phyloP scores from a whole-genome alignment of 2,888 invertebrate species.

The Sipha maydis region DNA sequence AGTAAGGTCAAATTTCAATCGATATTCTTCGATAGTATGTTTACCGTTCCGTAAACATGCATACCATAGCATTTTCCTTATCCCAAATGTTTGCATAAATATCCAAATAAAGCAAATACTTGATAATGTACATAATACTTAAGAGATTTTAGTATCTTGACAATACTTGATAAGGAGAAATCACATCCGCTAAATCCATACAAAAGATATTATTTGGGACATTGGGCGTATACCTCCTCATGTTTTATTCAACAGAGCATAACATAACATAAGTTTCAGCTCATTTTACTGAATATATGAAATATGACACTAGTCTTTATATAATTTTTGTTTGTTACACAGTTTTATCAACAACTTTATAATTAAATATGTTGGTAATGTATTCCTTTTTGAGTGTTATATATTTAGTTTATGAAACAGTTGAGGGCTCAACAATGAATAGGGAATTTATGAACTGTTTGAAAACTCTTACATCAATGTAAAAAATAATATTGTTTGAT shows the following conservation, averaged over 20 bases:
- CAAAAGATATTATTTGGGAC: background rate
- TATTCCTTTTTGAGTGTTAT: background rate
- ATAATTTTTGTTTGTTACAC: background rate
- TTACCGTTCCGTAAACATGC: slow-evolving; percentile 31
- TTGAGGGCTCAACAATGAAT: background rate
- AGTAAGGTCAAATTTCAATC: slow-evolving; percentile 41
- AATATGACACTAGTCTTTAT: background rate
- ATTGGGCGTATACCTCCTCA: background rate
- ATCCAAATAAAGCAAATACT: slow-evolving; percentile 12
- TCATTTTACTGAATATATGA: slow-evolving; percentile 25
- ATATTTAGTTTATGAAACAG: background rate
- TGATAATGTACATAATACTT: background rate
- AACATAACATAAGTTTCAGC: background rate
- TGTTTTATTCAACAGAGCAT: slow-evolving; percentile 31
- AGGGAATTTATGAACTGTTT: background rate
- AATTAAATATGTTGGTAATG: background rate
- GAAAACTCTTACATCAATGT: background rate
- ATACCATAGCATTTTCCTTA: background rate
- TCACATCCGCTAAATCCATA: background rate
- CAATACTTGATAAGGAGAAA: background rate
- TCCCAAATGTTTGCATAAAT: background rate
- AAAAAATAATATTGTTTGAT: background rate
- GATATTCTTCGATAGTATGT: slow-evolving; percentile 44
- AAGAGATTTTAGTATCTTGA: background rate
- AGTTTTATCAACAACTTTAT: slow-evolving; percentile 7